Evolutionary conservation across 30 jellyfish, hydroid and myxozoan species (phyloP), one percentile per base, ranked within the genome.

Genomic region (Aurelia sp.): DNA sequence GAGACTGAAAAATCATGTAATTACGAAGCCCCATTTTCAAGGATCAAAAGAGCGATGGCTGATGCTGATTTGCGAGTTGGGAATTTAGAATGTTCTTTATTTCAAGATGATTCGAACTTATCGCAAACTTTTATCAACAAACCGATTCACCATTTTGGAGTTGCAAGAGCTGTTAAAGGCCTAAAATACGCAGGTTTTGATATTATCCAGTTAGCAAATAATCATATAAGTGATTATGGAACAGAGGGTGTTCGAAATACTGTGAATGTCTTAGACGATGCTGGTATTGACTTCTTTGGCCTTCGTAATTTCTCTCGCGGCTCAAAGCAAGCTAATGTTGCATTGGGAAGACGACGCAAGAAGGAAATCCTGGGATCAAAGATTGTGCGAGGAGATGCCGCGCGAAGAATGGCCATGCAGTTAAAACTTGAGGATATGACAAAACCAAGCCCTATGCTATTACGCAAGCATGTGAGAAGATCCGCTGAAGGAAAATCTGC

Each of bases 171-270:
- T 13, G 63, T 83, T 57, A 86, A 57, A 33, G 97, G 93, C 21
- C 76, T 89, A 66, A 89, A 84, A 71, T 73, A 90, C 33, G 92
- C 93, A 52, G 97, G 97, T 2, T 37, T 89, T 23, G 89, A 74
- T 33, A 55, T 81, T 13, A 70, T 79, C 2, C 79, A 90, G 62
- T 51, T 89, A 15, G 89, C 97, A 21, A 89, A 89, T 57, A 89
- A 89, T 52, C 97, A 89, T 40, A 59, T 89, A 27, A 68, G 80
- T 21, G 97, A 89, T 66, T 80, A 22, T 50, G 97, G 97, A 10
- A 70, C 73, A 18, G 77, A 80, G 13, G 89, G 93, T 4, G 86
- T 73, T 13, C 44, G 37, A 18, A 58, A 59, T 66, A 89, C 97
- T 7, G 74, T 47, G 27, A 47, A 73, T 16, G 67, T 75, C 23